Conservation (phyloP, 1,140 invertebrate genomes). For the Coptotermes formosanus region DNA sequence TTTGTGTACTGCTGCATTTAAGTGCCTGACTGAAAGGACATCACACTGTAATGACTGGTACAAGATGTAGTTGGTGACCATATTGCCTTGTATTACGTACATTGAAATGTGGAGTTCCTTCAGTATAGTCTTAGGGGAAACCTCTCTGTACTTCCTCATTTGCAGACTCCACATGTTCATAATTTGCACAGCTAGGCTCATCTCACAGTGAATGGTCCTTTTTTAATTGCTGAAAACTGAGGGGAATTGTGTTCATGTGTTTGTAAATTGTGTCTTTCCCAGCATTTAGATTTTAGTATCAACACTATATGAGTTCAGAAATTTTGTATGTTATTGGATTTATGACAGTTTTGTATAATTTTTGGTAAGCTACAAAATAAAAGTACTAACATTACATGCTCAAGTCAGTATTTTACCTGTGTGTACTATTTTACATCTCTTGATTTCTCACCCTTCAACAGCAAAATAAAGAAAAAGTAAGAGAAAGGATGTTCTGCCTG, state of each 20-base stretch:
- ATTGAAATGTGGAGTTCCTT: neutral
- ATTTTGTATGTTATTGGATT: constrained; percentile 10
- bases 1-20: too few relatives aligned
- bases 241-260: neutral
- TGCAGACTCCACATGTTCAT: neutral
- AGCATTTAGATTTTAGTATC: constrained; percentile 14
- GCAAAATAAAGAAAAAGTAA: too few relatives aligned
- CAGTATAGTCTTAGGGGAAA: neutral
- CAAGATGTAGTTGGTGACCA: neutral
- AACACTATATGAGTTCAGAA: neutral
- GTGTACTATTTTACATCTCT: neutral
- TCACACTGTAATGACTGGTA: neutral
- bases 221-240: neutral
- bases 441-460: neutral
- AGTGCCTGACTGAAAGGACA: too few relatives aligned
- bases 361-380: constrained; percentile 10
- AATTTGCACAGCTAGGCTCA: neutral
- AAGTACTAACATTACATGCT: neutral
- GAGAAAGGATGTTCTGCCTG: too few relatives aligned
- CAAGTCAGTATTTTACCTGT: neutral
- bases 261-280: neutral
- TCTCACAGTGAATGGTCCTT: neutral
- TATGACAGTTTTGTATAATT: neutral
- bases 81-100: neutral
- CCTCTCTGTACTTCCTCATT: neutral